Conservation (phyloP, 2,888 invertebrate genomes). For the Byasa hedistus region DNA sequence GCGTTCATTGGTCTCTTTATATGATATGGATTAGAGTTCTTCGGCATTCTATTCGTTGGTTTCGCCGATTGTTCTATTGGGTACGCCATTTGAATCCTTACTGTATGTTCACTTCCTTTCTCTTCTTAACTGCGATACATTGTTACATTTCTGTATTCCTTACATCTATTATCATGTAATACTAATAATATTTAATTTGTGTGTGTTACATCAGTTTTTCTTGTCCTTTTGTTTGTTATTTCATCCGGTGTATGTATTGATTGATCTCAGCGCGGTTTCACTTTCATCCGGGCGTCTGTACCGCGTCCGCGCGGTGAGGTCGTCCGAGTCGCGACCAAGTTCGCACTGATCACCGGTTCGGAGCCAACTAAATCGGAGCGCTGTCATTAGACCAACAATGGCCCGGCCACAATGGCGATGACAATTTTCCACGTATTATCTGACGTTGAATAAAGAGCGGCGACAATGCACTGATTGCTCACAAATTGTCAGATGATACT, state of each 20-base stretch:
- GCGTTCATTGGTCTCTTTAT: conserved; percentile 99
- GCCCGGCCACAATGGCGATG: conserved; percentile 69
- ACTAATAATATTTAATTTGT: too few species aligned
- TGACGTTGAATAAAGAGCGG: conserved; percentile 78
- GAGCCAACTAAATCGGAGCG: conserved; percentile 65
- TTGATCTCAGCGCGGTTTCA: too few species aligned
- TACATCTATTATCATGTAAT: too few species aligned
- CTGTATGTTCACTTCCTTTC: too few species aligned
- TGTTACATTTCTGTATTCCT: too few species aligned
- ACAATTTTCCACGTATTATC: conserved; percentile 79
- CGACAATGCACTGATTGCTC: conserved; percentile 79
- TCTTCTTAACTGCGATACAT: too few species aligned
- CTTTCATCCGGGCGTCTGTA: too few species aligned
- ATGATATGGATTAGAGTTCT: conserved; percentile 83
- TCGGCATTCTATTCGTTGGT: conserved; percentile 59
- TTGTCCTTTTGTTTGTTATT: too few species aligned
- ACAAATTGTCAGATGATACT: conserved; percentile 80
- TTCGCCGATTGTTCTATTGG: conserved; percentile 52
- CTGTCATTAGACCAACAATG: conserved; percentile 77
- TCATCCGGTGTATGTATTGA: too few species aligned
- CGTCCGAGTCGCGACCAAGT: conserved; percentile 50
- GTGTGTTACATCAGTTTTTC: too few species aligned
- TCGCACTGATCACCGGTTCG: conserved; percentile 65
- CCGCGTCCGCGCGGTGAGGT: too few species aligned
- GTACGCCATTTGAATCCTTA: conserved; percentile 56